phyloP scores from a whole-genome alignment of 2,888 invertebrate genomes.

The Hymenopus coronatus region DNA sequence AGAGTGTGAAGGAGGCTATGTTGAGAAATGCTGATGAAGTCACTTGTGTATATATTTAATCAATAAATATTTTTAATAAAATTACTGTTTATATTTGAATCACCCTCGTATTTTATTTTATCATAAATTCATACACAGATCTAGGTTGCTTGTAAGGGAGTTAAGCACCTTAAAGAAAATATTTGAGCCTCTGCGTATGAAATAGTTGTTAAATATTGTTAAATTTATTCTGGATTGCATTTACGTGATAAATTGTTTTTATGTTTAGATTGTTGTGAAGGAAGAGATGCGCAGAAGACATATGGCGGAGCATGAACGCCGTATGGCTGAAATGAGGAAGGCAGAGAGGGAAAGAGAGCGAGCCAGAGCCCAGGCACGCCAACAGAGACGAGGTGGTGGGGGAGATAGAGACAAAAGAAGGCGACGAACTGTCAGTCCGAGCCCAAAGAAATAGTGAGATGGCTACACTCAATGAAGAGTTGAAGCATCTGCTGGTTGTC shows the following conservation, averaged over 20 bases:
- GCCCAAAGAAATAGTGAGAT: conserved; percentile 28
- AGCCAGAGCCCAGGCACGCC: conserved; percentile 25
- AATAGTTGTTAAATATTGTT: neutral
- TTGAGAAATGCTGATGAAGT: no score
- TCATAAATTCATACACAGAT: no score
- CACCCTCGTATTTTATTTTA: no score
- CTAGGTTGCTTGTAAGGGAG: no score
- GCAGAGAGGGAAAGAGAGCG: conserved; percentile 47
- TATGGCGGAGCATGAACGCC: conserved; percentile 81
- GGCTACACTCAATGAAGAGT: neutral
- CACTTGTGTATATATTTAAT: no score
- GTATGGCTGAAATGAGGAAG: conserved; percentile 69
- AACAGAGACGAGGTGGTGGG: conserved; percentile 21
- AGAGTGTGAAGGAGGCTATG: no score
- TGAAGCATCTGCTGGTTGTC: neutral
- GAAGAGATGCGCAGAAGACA: conserved; percentile 83
- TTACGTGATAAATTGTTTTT: neutral
- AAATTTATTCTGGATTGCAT: neutral
- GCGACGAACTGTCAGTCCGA: conserved; percentile 25
- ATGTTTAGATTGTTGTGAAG: conserved; percentile 76
- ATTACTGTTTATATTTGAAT: no score
- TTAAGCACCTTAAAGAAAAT: no score
- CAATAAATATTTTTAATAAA: no score
- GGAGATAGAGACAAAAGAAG: conserved; percentile 9
- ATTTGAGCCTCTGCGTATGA: no score